These are phyloP conservation scores for Enteromius anoplus DNA, from an alignment of 2,797 vertebrate species.

Conservation along the genomic window DNA sequence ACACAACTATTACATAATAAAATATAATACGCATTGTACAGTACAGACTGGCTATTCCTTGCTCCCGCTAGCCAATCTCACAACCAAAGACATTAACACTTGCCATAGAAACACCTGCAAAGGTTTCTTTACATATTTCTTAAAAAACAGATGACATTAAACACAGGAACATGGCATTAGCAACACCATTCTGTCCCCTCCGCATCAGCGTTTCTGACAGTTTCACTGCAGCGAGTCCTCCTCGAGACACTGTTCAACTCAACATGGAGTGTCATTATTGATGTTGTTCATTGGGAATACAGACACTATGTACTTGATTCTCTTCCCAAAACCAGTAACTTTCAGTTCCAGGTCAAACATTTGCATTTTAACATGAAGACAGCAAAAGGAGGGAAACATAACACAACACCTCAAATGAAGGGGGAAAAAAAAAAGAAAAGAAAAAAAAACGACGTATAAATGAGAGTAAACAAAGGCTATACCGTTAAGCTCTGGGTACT, in stretches of 20 bases:
- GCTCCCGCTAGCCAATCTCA: constrained; percentile 64
- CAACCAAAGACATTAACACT: constrained; percentile 67
- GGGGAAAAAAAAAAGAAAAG: constrained; percentile 69
- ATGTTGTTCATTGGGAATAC: constrained; percentile 56
- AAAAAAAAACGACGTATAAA: constrained; percentile 67
- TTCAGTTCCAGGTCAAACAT: constrained; percentile 63
- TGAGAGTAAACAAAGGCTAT: constrained; percentile 72
- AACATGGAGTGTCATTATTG: constrained; percentile 59
- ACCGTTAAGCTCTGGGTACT: constrained; percentile 70
- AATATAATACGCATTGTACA: constrained; percentile 85
- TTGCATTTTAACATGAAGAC: constrained; percentile 55
- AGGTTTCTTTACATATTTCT: constrained; percentile 58
- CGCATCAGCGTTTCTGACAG: constrained; percentile 45
- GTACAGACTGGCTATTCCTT: constrained; percentile 74
- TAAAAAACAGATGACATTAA: constrained; percentile 52
- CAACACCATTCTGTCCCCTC: constrained; percentile 58
- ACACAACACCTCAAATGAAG: constrained; percentile 65
- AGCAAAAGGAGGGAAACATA: constrained; percentile 57
- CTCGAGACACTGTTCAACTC: constrained; percentile 52
- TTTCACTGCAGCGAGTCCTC: constrained; percentile 42
- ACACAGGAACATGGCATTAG: constrained; percentile 58
- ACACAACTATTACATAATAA: constrained; percentile 80
- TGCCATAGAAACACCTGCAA: constrained; percentile 64
- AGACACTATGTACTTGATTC: constrained; percentile 47
- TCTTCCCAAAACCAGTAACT: constrained; percentile 53